Percentiles rank a stretch among this genome's conserved stretches.
phyloP scores from a whole-genome alignment of 2,113 vertebrate species.

The Promerops cafer region DNA sequence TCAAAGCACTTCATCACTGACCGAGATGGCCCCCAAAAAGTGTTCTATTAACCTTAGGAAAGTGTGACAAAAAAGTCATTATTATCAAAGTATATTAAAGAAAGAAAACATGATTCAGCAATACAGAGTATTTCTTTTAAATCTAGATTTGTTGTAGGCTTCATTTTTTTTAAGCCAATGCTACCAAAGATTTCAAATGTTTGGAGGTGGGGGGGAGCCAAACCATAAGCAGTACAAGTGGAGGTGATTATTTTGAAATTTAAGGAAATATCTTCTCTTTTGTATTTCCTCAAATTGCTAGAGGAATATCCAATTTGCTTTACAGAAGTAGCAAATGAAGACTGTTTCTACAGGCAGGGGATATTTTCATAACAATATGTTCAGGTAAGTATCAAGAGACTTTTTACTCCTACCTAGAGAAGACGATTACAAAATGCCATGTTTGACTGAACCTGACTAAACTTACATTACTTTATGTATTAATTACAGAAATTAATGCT shows the following conservation, averaged over 20 bases:
- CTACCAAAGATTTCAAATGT: background rate
- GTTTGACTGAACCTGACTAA: conserved; percentile 42
- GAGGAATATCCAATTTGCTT: conserved; percentile 47
- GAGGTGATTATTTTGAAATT: background rate
- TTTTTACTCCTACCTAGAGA: background rate
- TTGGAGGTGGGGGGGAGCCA: background rate
- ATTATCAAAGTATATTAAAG: background rate
- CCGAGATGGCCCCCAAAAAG: background rate
- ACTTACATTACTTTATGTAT: background rate
- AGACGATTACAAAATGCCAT: conserved; percentile 28
- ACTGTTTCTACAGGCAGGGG: conserved; percentile 12
- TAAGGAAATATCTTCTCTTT: background rate
- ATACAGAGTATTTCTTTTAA: background rate
- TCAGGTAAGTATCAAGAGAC: conserved; percentile 33
- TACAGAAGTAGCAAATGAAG: conserved; percentile 34
- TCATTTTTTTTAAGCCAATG: background rate
- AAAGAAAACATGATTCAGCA: background rate
- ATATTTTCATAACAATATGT: conserved; percentile 62
- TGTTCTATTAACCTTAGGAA: background rate
- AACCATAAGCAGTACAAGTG: background rate
- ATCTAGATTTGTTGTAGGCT: background rate
- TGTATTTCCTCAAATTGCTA: conserved; percentile 39
- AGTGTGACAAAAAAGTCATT: background rate
- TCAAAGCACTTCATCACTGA: background rate
- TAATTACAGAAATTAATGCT: background rate